phyloP scores from a whole-genome alignment of 2,113 vertebrate species.

The Spilogale gracilis region DNA sequence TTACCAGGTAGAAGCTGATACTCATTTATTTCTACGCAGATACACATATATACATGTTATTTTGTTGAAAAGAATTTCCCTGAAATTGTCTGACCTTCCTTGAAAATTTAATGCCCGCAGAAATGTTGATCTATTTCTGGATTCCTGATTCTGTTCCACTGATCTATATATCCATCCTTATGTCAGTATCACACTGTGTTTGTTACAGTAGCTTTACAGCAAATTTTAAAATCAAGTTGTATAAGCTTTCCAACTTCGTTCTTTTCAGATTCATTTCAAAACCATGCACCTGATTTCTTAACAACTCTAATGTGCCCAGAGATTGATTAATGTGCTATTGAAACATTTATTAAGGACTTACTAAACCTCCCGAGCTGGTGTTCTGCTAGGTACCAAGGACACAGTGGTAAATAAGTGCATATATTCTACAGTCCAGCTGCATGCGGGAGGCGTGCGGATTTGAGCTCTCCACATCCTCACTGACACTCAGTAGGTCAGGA shows the following conservation, averaged over 20 bases:
- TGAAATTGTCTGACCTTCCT: not conserved
- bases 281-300: slow-evolving; percentile 9
- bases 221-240: slow-evolving; percentile 2
- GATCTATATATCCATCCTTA: not conserved
- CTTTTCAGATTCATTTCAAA: slow-evolving; percentile 28
- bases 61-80: slow-evolving; percentile 31
- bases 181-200: not conserved
- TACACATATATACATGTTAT: not conserved
- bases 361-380: not conserved
- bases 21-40: not conserved
- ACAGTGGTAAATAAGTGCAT: not conserved
- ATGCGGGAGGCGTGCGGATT: not conserved
- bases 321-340: not conserved
- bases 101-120: not conserved
- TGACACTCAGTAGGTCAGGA: not conserved
- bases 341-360: not conserved
- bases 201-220: not conserved
- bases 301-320: not conserved
- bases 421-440: not conserved
- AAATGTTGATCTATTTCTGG: not conserved
- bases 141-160: not conserved
- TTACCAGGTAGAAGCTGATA: not conserved
- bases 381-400: not conserved
- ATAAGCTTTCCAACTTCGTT: slow-evolving; percentile 23
- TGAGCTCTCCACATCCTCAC: not conserved